A percentile compares a stretch with the other conserved stretches of the same genome.
These are phyloP conservation scores for Hyposmocoma kahamanoa DNA, from an alignment of 1,140 invertebrate genomes.

Conservation along the genomic window DNA sequence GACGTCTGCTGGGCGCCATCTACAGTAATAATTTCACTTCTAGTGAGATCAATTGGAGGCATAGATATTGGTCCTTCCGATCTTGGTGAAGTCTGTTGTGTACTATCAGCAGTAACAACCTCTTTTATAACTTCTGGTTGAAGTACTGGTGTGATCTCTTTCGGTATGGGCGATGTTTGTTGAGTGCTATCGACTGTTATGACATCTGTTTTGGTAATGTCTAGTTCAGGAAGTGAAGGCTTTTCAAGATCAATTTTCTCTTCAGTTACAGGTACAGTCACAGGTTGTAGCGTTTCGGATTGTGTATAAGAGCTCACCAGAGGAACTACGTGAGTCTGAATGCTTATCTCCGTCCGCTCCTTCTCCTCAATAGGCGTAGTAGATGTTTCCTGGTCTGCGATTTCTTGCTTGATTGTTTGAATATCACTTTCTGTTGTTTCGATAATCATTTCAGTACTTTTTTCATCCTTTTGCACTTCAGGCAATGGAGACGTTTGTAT, in stretches of 20 bases:
- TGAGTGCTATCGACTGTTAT: conserved; percentile 45
- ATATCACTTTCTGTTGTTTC: conserved; percentile 57
- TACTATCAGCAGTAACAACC: conserved; percentile 37
- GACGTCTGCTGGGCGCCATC: conserved; percentile 74
- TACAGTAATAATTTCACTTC: conserved; percentile 45
- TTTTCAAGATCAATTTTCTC: neutral
- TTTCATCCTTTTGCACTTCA: conserved; percentile 52
- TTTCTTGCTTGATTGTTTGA: conserved; percentile 65
- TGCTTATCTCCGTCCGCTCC: conserved; percentile 62
- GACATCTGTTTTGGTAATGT: conserved; percentile 15
- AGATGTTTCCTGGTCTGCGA: conserved; percentile 54
- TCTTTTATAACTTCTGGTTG: conserved; percentile 10
- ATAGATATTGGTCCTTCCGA: conserved; percentile 41
- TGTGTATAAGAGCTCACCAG: conserved; percentile 47
- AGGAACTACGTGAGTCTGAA: conserved; percentile 63
- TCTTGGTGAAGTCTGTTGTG: conserved; percentile 61
- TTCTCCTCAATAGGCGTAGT: conserved; percentile 49
- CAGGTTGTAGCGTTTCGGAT: conserved; percentile 33
- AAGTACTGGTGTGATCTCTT: conserved; percentile 11
- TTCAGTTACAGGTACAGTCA: neutral
- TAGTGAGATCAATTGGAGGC: conserved; percentile 19
- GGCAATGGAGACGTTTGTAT: conserved; percentile 62
- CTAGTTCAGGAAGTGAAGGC: conserved; percentile 4
- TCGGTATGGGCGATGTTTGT: conserved; percentile 65
- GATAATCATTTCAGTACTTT: conserved; percentile 47